Conservation (phyloP, 2,797 vertebrate species). For the Zalophus californianus region DNA sequence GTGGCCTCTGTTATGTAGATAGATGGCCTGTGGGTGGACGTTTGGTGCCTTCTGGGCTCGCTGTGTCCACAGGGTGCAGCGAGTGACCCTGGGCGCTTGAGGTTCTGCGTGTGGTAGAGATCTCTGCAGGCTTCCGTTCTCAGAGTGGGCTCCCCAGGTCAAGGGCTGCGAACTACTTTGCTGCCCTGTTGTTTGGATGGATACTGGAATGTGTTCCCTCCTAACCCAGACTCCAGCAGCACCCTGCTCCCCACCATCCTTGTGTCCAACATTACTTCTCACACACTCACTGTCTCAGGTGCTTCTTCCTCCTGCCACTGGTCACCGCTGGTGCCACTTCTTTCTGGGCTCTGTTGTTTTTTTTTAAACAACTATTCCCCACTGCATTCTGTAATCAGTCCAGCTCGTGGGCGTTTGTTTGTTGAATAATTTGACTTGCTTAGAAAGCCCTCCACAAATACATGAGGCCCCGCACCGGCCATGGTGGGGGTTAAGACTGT, state of each 20-base stretch:
- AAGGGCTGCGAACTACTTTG: neutral
- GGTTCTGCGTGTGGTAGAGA: accelerated
- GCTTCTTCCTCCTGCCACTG: neutral
- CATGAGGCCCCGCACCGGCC: neutral
- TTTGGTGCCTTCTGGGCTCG: neutral
- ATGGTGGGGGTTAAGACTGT: neutral
- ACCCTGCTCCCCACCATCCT: neutral
- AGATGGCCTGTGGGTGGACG: neutral
- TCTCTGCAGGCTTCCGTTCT: neutral
- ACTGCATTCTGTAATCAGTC: neutral
- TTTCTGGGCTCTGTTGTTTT: neutral
- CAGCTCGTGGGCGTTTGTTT: neutral
- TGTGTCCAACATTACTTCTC: neutral
- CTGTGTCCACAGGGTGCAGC: accelerated
- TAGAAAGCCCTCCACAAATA: neutral
- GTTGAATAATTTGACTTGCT: neutral
- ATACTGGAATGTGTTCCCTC: neutral
- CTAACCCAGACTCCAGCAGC: accelerated
- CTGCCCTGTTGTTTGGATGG: neutral
- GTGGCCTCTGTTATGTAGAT: accelerated
- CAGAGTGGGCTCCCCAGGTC: neutral
- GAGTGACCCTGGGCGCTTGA: accelerated
- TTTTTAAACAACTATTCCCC: neutral
- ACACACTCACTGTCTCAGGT: accelerated
- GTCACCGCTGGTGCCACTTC: accelerated